A percentile compares a stretch with the other conserved stretches of the same genome.
Conservation (phyloP, 2,113 vertebrate species). For the Colinus virginianus region DNA sequence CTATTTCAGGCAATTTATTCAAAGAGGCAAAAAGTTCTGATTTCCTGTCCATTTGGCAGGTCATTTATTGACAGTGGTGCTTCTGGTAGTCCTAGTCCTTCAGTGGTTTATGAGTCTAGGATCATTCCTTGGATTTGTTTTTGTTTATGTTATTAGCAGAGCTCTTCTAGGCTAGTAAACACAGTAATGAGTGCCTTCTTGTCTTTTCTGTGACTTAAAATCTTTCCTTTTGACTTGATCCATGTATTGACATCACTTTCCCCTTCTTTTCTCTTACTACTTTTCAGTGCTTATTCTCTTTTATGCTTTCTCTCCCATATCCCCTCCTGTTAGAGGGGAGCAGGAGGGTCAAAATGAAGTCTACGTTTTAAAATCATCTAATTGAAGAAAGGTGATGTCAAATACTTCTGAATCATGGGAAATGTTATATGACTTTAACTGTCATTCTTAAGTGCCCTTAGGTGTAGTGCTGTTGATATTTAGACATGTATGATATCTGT, state of each 20-base stretch:
- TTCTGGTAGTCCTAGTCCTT: neutral
- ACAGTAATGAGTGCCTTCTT: neutral
- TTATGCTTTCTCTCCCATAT: rapidly evolving
- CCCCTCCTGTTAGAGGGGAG: neutral
- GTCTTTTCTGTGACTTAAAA: neutral
- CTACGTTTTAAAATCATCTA: neutral
- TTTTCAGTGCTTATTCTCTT: neutral
- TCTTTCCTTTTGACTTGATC: neutral
- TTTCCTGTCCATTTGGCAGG: neutral
- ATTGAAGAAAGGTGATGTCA: neutral
- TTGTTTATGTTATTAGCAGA: neutral
- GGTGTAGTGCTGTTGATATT: neutral
- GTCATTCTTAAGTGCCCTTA: neutral
- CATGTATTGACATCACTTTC: neutral
- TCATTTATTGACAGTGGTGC: neutral
- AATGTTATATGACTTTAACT: neutral
- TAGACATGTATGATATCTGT: neutral
- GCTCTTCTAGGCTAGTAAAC: neutral
- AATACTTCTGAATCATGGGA: neutral
- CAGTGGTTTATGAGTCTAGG: neutral
- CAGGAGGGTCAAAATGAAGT: neutral
- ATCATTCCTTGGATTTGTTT: neutral
- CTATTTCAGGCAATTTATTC: neutral
- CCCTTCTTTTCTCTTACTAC: neutral
- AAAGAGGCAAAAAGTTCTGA: neutral